Conservation (phyloP, 35 echinoderm and acorn worm species). For the Lytechinus pictus region DNA sequence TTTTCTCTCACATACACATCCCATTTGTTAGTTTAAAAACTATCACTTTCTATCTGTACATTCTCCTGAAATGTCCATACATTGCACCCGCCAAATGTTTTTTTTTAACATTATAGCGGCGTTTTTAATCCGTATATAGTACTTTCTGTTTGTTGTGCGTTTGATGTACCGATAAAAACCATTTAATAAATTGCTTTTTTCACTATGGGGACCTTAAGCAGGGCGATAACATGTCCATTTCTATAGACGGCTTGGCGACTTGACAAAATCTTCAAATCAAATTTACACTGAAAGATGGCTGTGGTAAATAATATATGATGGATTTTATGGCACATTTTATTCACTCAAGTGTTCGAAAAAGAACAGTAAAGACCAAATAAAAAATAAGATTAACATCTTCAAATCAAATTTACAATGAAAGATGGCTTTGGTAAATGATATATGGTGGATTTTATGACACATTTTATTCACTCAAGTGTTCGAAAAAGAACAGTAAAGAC, state of each 20-base stretch:
- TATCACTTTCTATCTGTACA: too few species aligned
- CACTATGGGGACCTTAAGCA: background rate
- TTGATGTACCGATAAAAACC: background rate
- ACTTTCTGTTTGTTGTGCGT: background rate
- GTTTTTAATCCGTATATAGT: background rate
- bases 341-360: background rate
- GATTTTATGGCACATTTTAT: background rate
- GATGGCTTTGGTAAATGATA: background rate
- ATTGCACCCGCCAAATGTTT: background rate
- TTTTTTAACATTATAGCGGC: background rate
- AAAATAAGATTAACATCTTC: background rate
- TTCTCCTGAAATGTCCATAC: background rate
- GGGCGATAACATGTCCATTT: background rate
- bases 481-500: background rate
- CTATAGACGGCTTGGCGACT: background rate
- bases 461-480: background rate
- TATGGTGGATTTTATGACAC: background rate
- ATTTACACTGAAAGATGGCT: background rate
- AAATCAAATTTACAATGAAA: background rate
- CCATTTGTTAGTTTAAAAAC: too few species aligned
- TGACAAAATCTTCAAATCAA: background rate
- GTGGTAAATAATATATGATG: background rate
- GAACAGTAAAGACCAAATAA: background rate
- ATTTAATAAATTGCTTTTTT: background rate
- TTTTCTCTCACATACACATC: too few species aligned